phyloP scores from a whole-genome alignment of 2,797 vertebrate species.

The Odontamblyopus lacepedii region DNA sequence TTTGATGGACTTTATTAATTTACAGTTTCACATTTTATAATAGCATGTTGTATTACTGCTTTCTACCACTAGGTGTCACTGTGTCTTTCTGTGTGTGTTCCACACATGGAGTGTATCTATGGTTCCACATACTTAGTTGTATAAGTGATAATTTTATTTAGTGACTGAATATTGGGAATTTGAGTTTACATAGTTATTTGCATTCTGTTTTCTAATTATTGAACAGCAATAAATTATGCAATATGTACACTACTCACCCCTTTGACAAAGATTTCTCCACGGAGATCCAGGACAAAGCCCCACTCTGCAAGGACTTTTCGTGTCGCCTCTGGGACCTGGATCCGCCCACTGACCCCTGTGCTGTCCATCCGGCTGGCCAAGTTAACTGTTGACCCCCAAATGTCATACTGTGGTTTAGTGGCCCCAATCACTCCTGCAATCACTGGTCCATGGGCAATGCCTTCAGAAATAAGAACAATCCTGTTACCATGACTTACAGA shows the following conservation, averaged over 20 bases:
- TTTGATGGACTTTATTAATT: background rate
- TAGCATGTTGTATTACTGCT: background rate
- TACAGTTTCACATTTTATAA: background rate
- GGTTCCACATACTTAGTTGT: background rate
- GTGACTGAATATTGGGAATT: background rate
- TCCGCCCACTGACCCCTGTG: slow-evolving; percentile 77
- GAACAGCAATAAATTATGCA: background rate
- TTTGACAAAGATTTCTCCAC: slow-evolving; percentile 81
- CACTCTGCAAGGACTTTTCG: slow-evolving; percentile 69
- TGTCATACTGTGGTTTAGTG: slow-evolving; percentile 82
- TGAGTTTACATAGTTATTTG: background rate
- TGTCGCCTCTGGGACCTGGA: slow-evolving; percentile 79
- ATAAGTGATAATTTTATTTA: background rate
- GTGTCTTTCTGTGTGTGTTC: background rate
- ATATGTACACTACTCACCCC: slow-evolving; percentile 60
- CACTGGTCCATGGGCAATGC: slow-evolving; percentile 78
- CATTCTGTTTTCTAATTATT: background rate
- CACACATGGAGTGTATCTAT: background rate
- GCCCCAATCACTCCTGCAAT: slow-evolving; percentile 80
- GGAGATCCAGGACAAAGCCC: slow-evolving; percentile 78
- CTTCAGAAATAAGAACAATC: slow-evolving; percentile 39
- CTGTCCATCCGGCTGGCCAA: slow-evolving; percentile 83
- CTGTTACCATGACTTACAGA: background rate
- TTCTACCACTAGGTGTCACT: slow-evolving; percentile 42
- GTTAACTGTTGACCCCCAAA: slow-evolving; percentile 83